A percentile compares a stretch with the other conserved stretches of the same genome.
phyloP scores from a whole-genome alignment of 2,797 vertebrate genomes.

The Gadopsis marmoratus region DNA sequence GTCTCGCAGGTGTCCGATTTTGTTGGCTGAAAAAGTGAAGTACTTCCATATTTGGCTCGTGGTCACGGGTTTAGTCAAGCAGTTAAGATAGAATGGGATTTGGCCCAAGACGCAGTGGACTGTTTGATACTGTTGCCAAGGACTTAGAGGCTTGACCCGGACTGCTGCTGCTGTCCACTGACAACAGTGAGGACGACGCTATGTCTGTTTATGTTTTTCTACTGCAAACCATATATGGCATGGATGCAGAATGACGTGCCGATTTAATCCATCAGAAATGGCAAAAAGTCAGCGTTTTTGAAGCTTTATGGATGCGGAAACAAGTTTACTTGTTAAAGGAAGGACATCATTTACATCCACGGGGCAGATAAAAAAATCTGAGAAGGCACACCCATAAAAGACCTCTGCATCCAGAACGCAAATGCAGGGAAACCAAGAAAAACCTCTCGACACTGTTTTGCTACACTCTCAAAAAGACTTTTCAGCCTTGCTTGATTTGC shows the following conservation, averaged over 20 bases:
- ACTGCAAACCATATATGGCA: neutral
- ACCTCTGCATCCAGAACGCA: neutral
- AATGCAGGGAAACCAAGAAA: slow-evolving; percentile 9
- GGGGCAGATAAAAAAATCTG: neutral
- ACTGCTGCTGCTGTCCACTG: slow-evolving; percentile 14
- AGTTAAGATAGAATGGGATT: slow-evolving; percentile 41
- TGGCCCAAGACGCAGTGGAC: slow-evolving; percentile 34
- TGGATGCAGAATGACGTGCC: neutral
- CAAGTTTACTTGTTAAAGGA: neutral
- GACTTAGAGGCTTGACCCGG: slow-evolving; percentile 19
- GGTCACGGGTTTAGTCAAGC: slow-evolving; percentile 37
- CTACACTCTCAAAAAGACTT: no score
- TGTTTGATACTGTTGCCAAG: slow-evolving; percentile 33
- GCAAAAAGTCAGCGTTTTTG: neutral
- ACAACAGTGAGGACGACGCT: slow-evolving; percentile 4
- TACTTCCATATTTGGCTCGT: slow-evolving; percentile 51
- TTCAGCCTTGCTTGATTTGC: neutral
- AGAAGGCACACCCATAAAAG: neutral
- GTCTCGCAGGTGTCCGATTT: slow-evolving; percentile 52
- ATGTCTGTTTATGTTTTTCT: slow-evolving; percentile 1
- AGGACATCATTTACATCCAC: neutral
- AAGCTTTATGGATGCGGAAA: neutral
- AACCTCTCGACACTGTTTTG: neutral
- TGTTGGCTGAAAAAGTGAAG: slow-evolving; percentile 49
- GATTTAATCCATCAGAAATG: neutral